Evolutionary conservation across 1,140 invertebrate species (phyloP).

Genomic region (Drosophila hydei): DNA sequence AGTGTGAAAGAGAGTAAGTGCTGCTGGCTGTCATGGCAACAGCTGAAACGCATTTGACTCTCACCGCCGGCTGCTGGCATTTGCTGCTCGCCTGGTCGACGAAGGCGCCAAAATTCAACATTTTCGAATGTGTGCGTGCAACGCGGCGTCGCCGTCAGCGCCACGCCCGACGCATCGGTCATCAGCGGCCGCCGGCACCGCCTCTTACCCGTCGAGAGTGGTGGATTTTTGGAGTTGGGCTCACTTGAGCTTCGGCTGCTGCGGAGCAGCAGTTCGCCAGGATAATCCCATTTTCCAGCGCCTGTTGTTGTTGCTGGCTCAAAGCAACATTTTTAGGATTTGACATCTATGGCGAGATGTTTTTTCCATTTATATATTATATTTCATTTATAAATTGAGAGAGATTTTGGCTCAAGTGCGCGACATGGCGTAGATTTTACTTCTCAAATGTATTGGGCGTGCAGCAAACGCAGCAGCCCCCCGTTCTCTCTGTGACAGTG

Average conservation of each 20-base stretch:
- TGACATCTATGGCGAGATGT: slow-evolving; percentile 19
- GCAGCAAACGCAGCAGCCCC: slow-evolving; percentile 34
- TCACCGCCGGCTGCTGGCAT: neutral
- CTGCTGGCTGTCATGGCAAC: slow-evolving; percentile 32
- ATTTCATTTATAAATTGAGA: slow-evolving; percentile 28
- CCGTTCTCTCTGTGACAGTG: neutral
- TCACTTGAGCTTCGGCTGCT: slow-evolving; percentile 6
- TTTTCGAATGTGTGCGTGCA: slow-evolving; percentile 75
- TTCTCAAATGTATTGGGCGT: slow-evolving; percentile 80
- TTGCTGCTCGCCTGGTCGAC: slow-evolving; percentile 66
- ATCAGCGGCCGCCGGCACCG: neutral
- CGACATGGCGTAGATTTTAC: slow-evolving; percentile 80
- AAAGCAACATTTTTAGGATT: slow-evolving; percentile 59
- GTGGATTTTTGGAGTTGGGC: slow-evolving; percentile 41
- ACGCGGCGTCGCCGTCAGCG: slow-evolving; percentile 36
- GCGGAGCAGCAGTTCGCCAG: slow-evolving; percentile 19
- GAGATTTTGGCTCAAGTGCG: slow-evolving; percentile 75
- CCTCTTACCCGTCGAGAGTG: slow-evolving; percentile 9
- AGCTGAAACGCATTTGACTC: neutral
- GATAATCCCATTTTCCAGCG: slow-evolving; percentile 68
- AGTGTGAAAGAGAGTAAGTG: neutral
- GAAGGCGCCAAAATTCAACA: slow-evolving; percentile 83
- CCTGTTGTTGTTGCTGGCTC: slow-evolving; percentile 32
- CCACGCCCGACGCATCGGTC: neutral
- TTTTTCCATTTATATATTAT: too few species aligned